A percentile compares a stretch with the other conserved stretches of the same genome.
phyloP scores from a whole-genome alignment of 2,797 vertebrate genomes.

The Acridotheres tristis region DNA sequence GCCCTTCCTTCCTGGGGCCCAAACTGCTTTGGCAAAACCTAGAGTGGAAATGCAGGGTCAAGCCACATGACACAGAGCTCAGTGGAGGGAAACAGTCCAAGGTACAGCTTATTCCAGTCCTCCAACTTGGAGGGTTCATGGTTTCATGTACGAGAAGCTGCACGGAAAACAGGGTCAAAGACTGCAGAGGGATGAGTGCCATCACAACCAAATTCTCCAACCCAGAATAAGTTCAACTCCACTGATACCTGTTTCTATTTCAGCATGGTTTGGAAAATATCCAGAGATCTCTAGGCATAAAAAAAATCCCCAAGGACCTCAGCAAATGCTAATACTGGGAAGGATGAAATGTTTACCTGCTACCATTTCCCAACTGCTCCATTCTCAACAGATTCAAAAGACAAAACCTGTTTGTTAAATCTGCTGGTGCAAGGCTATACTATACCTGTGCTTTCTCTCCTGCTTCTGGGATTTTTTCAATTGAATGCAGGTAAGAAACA shows the following conservation, averaged over 20 bases:
- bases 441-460: neutral
- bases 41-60: neutral
- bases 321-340: neutral
- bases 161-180: neutral
- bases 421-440: neutral
- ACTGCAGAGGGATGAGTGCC: neutral
- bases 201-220: neutral
- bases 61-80: neutral
- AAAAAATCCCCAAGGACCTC: neutral
- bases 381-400: neutral
- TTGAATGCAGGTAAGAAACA: neutral
- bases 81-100: neutral
- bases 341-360: neutral
- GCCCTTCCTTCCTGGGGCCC: neutral
- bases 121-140: neutral
- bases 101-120: neutral
- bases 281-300: neutral
- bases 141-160: neutral
- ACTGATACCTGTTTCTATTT: neutral
- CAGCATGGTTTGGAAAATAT: neutral
- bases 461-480: neutral
- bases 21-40: neutral
- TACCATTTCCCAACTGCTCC: neutral
- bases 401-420: neutral
- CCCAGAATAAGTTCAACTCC: neutral